Conservation (phyloP, 2,888 invertebrate species). For the Tanaodytes sp. region DNA sequence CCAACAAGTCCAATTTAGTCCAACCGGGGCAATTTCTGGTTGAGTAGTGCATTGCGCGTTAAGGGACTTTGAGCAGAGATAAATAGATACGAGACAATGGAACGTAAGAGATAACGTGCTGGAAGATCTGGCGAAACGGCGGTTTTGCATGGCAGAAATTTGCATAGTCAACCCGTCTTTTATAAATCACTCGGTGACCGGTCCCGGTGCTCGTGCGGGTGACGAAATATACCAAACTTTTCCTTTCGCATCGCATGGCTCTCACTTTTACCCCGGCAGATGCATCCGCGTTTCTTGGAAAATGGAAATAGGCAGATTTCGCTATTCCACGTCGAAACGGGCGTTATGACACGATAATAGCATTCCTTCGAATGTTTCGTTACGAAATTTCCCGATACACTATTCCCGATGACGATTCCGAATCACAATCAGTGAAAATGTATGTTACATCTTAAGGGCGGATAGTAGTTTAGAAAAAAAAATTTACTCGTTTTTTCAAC, state of each 20-base stretch:
- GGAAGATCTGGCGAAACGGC: constrained; percentile 58
- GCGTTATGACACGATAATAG: no score
- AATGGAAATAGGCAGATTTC: constrained; percentile 1
- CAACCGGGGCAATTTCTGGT: constrained; percentile 9
- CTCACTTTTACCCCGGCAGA: constrained; percentile 18
- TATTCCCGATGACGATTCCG: no score
- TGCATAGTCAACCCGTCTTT: constrained; percentile 66
- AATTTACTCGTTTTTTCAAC: no score
- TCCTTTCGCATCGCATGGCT: constrained; percentile 37
- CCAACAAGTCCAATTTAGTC: constrained; percentile 22
- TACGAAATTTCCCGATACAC: no score
- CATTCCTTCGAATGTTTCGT: no score
- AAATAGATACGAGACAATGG: constrained; percentile 69
- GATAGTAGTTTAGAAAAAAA: no score
- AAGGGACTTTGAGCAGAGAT: constrained; percentile 58
- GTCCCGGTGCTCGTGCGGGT: constrained; percentile 20
- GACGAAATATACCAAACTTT: constrained; percentile 45
- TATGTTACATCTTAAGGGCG: no score
- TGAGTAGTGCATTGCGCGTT: constrained; percentile 22
- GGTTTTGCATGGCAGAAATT: constrained; percentile 66
- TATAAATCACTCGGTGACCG: constrained; percentile 66
- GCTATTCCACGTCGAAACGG: no score
- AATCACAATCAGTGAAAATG: no score
- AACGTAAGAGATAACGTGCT: constrained; percentile 55
- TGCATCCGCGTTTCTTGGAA: background rate